These are phyloP conservation scores for Allygus modestus DNA, from an alignment of 2,888 invertebrate species.

Conservation along the genomic window DNA sequence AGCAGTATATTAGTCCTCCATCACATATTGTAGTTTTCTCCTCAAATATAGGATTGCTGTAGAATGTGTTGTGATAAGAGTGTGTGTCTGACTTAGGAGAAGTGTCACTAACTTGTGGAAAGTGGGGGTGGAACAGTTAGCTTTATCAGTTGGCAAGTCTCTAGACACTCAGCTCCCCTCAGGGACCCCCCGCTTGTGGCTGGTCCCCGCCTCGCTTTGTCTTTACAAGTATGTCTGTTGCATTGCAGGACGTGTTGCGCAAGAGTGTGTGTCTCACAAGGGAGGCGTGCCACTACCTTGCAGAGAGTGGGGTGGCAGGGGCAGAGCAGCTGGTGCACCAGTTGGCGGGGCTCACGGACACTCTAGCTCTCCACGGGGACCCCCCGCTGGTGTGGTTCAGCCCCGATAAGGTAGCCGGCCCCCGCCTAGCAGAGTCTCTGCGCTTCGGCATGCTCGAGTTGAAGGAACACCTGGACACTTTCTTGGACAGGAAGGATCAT, in stretches of 20 bases:
- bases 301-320: constrained; percentile 72
- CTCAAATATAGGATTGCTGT: too few relatives aligned
- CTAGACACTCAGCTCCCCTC: constrained; percentile 77
- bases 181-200: constrained; percentile 85
- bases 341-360: constrained; percentile 78
- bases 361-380: constrained; percentile 80
- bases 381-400: constrained; percentile 94
- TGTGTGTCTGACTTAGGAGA: constrained; percentile 85
- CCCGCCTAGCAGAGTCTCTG: constrained; percentile 87
- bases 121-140: constrained; percentile 74
- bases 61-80: constrained; percentile 91
- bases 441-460: constrained; percentile 94
- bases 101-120: constrained; percentile 81
- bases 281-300: constrained; percentile 85
- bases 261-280: constrained; percentile 87
- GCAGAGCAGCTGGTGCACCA: constrained; percentile 75
- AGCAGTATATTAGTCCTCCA: too few relatives aligned
- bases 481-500: constrained; percentile 94
- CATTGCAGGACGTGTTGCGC: constrained; percentile 85
- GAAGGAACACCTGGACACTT: constrained; percentile 97
- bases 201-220: constrained; percentile 86
- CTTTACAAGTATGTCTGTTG: too few relatives aligned
- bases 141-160: constrained; percentile 78
- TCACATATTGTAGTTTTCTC: too few relatives aligned
- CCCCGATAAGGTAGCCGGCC: constrained; percentile 83